Percentiles rank a stretch among this genome's conserved stretches.
Evolutionary conservation across 2,113 vertebrate genomes (phyloP).

Genomic region (Protobothrops mucrosquamatus): DNA sequence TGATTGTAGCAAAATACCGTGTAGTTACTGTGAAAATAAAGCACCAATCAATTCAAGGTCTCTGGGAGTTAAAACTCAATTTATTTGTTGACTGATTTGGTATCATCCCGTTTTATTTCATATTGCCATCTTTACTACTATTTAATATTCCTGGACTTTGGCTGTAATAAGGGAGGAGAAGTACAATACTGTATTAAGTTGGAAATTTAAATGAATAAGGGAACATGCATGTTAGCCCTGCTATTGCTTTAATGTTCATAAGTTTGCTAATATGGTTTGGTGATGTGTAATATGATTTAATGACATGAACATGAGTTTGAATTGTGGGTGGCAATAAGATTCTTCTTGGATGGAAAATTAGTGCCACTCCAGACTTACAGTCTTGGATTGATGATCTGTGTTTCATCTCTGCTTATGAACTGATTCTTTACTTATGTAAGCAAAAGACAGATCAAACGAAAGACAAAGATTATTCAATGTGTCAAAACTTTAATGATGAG

Average conservation of each 20-base stretch:
- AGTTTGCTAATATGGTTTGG: background rate
- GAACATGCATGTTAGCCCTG: background rate
- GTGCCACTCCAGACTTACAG: background rate
- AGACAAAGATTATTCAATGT: background rate
- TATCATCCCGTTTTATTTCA: background rate
- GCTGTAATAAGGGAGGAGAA: background rate
- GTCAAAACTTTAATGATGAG: background rate
- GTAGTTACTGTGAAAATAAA: background rate
- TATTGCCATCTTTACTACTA: background rate
- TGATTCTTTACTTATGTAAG: background rate
- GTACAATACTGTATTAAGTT: background rate
- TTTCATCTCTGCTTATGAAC: background rate
- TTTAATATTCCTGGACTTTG: background rate
- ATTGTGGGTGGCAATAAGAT: background rate
- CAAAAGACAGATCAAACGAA: background rate
- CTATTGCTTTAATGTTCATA: background rate
- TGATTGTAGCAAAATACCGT: background rate
- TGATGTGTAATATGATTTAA: background rate
- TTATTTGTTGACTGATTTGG: background rate
- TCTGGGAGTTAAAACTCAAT: background rate
- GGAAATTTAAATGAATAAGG: background rate
- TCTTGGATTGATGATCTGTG: background rate
- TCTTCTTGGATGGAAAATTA: background rate
- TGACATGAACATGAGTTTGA: background rate
- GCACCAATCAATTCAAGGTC: background rate